These are phyloP conservation scores for Coryphaenoides rupestris DNA, from an alignment of 2,113 vertebrate species.

Conservation along the genomic window DNA sequence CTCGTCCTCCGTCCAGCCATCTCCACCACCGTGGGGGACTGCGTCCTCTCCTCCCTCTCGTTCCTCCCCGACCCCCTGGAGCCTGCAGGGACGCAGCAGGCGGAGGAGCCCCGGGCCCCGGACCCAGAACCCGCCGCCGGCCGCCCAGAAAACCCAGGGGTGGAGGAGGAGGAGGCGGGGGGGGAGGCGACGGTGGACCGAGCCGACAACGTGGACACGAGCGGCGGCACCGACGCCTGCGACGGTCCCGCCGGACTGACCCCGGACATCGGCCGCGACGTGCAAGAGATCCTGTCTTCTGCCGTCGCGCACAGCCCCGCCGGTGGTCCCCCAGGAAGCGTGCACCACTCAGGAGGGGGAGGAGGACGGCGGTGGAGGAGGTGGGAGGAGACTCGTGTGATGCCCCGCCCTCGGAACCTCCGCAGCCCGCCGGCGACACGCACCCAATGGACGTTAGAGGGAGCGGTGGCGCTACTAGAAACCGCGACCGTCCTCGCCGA, in stretches of 20 bases:
- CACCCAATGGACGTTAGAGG: not conserved
- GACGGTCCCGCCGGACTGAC: too few relatives aligned
- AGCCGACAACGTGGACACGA: too few relatives aligned
- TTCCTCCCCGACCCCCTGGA: constrained; percentile 49
- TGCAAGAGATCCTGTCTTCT: too few relatives aligned
- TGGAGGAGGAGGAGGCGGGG: not conserved
- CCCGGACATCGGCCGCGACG: too few relatives aligned
- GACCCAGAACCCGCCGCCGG: constrained; percentile 25
- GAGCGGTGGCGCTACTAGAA: not conserved
- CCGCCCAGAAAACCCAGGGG: not conserved
- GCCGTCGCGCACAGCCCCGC: too few relatives aligned
- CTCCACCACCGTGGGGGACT: constrained; percentile 64
- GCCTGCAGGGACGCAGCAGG: constrained; percentile 27
- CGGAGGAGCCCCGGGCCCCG: too few relatives aligned
- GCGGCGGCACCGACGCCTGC: too few relatives aligned
- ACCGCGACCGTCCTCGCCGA: not conserved
- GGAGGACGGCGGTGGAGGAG: too few relatives aligned
- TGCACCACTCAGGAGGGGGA: too few relatives aligned
- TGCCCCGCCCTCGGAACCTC: constrained; percentile 5
- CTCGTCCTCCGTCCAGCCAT: constrained; percentile 35
- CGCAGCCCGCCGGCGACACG: constrained; percentile 16
- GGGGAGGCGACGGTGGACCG: too few relatives aligned
- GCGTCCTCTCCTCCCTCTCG: constrained; percentile 61
- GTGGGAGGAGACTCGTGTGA: too few relatives aligned
- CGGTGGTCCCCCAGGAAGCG: too few relatives aligned